Base-by-base conservation (phyloP, 1,140 invertebrate genomes). In the Oppia nitens region DNA sequence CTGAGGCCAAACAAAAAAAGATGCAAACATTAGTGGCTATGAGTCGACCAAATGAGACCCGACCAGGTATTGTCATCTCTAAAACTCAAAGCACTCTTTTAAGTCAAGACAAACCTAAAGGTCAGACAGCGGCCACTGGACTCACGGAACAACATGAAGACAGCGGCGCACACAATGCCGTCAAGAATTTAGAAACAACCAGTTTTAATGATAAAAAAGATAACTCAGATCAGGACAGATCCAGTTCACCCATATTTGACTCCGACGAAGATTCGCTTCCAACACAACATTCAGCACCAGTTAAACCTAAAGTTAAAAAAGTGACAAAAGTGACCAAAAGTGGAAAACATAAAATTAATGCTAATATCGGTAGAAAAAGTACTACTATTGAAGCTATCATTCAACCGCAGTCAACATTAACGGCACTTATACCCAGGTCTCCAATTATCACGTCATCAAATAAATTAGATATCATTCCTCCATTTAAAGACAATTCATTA, bases 201-300 rank as follows among this genome's bases (percentile, higher is more conserved):
- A n/a, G 29, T 55, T 56, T 55, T 47, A 27, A 17, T 53, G 24
- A 69, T 49, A 69, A 69, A 17, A 68, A 68, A 49, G 57, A 62
- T 54, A 57, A 60, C 11, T 60, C 61, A 25, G 75, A 77, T 9
- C 85, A 86, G 11, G 90, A 97, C 70, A 75, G 89, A 27, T 94
- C 89, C 0, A 93, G 88, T 66, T 93, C 88, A 69, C 90, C 91
- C 0, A 87, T 87, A 0, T 95, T 95, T 71, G 91, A 95, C 62
- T 95, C 91, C 0, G 92, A 96, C 71, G 90, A 95, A 50, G 77
- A 79, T 21, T 56, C 55, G 27, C 49, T 20, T 23, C 28, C 25
- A 14, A 23, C 32, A 20, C 32, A 29, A 56, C 28, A 29, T 52
- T n/a, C 53, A 25, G n/a, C 23, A 6, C 20, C 4, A 20, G 25